These are phyloP conservation scores for Idris sp. DNA, from an alignment of 1,140 invertebrate genomes.

Conservation along the genomic window DNA sequence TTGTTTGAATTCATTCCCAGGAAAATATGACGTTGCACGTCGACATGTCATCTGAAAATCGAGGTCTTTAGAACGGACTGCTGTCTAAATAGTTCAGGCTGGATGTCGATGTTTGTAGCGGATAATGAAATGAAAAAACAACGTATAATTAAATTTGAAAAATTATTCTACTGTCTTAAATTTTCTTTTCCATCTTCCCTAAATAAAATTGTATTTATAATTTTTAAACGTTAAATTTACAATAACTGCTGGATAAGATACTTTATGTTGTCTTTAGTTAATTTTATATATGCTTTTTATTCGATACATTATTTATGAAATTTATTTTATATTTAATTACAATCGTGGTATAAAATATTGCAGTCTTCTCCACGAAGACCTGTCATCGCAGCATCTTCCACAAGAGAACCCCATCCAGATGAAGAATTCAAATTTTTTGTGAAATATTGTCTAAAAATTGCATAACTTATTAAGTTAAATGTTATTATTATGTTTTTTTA, in stretches of 20 bases:
- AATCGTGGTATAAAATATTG: slow-evolving; percentile 71
- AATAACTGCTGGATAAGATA: too few relatives aligned
- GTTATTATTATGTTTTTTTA: too few relatives aligned
- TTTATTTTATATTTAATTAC: slow-evolving; percentile 52
- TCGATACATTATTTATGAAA: too few relatives aligned
- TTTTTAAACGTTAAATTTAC: too few relatives aligned
- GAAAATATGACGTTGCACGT: too few relatives aligned
- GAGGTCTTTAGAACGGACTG: slow-evolving; percentile 72
- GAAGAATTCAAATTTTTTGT: slow-evolving; percentile 63
- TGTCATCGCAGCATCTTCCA: slow-evolving; percentile 70
- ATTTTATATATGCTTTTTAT: too few relatives aligned
- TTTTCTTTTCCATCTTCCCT: too few relatives aligned
- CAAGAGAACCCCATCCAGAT: slow-evolving; percentile 70
- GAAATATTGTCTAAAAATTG: slow-evolving; percentile 24
- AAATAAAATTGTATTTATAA: too few relatives aligned
- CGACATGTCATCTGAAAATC: too few relatives aligned
- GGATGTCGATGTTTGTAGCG: slow-evolving; percentile 78
- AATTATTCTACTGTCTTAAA: too few relatives aligned
- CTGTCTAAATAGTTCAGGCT: slow-evolving; percentile 78
- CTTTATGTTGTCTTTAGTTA: too few relatives aligned
- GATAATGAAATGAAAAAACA: slow-evolving; percentile 72
- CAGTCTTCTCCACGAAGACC: slow-evolving; percentile 72
- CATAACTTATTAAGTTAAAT: too few relatives aligned
- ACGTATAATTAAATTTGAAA: slow-evolving; percentile 74
- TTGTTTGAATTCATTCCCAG: slow-evolving; percentile 38